Base-by-base conservation (phyloP, 2,113 vertebrate species). In the Procavia capensis region DNA sequence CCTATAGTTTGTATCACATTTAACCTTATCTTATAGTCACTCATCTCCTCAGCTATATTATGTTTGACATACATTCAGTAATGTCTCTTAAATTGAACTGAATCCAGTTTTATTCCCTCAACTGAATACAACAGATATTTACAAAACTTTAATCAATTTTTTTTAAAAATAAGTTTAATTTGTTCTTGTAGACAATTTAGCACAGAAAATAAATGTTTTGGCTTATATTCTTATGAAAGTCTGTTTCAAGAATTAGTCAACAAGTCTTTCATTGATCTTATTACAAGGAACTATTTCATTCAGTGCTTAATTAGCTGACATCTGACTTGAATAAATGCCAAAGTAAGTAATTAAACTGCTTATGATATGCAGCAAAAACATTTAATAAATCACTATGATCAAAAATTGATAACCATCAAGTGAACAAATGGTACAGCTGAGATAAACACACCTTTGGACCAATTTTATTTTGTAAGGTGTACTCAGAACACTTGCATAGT, bases 301-400 rank as follows among this genome's bases (percentile, higher is more conserved):
- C 50, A 34, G 9, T 70, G 63, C 24, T 82, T 63, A 93, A 86
- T 90, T 47, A 79, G 72, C 29, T 81, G 75, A 20, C 27, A 86
- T 83, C 90, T 93, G 75, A 81, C 39, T 76, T 80, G 50, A 94
- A 80, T 57, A 75, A 93, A 78, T 80, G 27, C 17, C 20, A 80
- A 81, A 39, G 76, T 50, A 64, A 88, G 27, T n/a, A 84, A 89
- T 17, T 54, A 81, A 93, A 66, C 17, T 92, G 3, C n/a, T 84
- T 83, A 80, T 54, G 75, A 66, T 39, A 20, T 2, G 2, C 57
- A 64, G 24, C 72, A 59, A 81, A 70, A 78, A 24, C 63, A 86
- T 45, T 45, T 72, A 86, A 54, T 27, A 86, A 31, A 25, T 61
- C 36, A 57, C 17, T 50, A 47, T 36, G 41, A 13, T 63, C 27